Evolutionary conservation across 2,888 invertebrate species (phyloP), one percentile per base, ranked within the genome.

Genomic region (Sialis lutaria): DNA sequence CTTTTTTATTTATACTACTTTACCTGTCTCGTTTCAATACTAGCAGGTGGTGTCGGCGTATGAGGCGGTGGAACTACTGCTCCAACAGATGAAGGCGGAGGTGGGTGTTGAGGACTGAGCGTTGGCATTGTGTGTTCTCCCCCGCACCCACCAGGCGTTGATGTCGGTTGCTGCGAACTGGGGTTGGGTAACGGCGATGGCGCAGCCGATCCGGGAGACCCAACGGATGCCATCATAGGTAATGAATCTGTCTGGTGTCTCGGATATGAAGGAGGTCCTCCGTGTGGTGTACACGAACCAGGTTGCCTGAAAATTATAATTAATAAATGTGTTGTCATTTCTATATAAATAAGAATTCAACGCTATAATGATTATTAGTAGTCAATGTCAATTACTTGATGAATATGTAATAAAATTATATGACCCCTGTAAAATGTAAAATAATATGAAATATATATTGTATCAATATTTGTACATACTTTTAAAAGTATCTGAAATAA

Each of bases 181-280:
- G 79, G 75, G 54, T 81, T 77, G 47, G 82, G 76, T 51, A 80
- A 65, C 31, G 82, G 85, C 46, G 82, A 80, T 4, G 80, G 74
- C 42, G 76, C 73, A 49, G 78, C 73, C 51, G 81, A 77, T 50
- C 79, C 69, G 48, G 83, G 77, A 48, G 79, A 73, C 2, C 72
- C 81, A 40, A 77, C 75, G 6, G 75, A 75, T 10, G 69, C 67
- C 53, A 66, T 66, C 41, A 75, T 74, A 53, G 69, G 66, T 55
- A 72, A 68, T 48, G 71, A 66, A 56, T 65, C 66, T 58, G 58
- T 63, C 64, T 60, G 72, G 22, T 76, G 77, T 48, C 78, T 69
- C 13, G 77, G 73, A 58, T 78, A 79, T 34, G 77, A 75, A 9
- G 79, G 76, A n/a, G 77, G 75, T 6, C 77, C 78, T 47, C 75